Evolutionary conservation across 2,888 invertebrate genomes (phyloP).

Genomic region (Lacanobia wlatinum): DNA sequence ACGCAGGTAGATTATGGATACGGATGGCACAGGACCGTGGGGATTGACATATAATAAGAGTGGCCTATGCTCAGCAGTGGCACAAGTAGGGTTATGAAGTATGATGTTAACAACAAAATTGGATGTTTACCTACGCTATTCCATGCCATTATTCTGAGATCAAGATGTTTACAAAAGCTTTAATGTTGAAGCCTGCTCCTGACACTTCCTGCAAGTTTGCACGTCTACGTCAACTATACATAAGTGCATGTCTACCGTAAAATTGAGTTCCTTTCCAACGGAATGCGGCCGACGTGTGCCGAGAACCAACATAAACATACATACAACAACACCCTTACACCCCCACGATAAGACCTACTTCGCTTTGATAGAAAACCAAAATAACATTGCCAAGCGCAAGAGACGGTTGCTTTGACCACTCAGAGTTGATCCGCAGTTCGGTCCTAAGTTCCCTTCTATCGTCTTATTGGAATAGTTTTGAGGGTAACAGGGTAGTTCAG

Average conservation of each 20-base stretch:
- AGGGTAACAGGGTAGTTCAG: constrained; percentile 59
- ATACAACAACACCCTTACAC: constrained; percentile 44
- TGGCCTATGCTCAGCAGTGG: too few species aligned
- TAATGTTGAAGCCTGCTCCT: constrained; percentile 39
- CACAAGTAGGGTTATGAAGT: too few species aligned
- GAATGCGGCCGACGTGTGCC: constrained; percentile 75
- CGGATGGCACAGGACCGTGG: too few species aligned
- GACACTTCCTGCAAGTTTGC: constrained; percentile 63
- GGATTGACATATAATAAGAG: too few species aligned
- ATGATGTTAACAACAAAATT: too few species aligned
- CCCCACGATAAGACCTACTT: constrained; percentile 65
- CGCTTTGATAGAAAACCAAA: constrained; percentile 54
- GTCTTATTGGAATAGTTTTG: constrained; percentile 48
- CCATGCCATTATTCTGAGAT: background rate
- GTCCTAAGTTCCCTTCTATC: constrained; percentile 54
- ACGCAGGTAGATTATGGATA: too few species aligned
- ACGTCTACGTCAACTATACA: constrained; percentile 67
- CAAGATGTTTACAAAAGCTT: constrained; percentile 3
- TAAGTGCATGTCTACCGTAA: constrained; percentile 78
- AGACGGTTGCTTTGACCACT: constrained; percentile 67
- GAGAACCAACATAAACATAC: constrained; percentile 56
- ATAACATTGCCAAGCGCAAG: constrained; percentile 65
- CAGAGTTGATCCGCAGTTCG: constrained; percentile 62
- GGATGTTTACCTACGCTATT: too few species aligned
- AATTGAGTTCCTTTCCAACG: constrained; percentile 80